Evolutionary conservation across 2,888 invertebrate species (phyloP).

Genomic region (Eristalinus aeneus): DNA sequence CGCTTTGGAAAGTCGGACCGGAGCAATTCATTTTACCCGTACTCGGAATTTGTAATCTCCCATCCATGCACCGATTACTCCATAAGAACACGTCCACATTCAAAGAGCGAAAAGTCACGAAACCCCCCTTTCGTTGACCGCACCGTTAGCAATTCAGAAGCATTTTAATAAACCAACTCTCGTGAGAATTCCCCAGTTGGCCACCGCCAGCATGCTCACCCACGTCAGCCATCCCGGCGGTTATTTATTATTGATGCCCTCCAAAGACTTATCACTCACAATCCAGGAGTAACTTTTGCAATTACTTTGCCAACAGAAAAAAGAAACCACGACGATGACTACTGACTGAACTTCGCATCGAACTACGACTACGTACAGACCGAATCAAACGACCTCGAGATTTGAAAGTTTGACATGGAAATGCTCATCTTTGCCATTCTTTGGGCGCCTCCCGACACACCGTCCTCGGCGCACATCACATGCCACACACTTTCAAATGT

Average conservation of each 20-base stretch:
- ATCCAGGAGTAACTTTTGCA: slow-evolving; percentile 40
- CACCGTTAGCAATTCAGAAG: neutral
- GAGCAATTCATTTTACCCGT: too few relatives aligned
- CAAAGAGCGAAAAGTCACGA: neutral
- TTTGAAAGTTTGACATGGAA: slow-evolving; percentile 53
- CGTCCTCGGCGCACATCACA: neutral
- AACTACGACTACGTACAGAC: slow-evolving; percentile 17
- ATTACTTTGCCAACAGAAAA: slow-evolving; percentile 19
- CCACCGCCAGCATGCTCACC: neutral
- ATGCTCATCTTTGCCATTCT: slow-evolving; percentile 44
- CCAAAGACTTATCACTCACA: slow-evolving; percentile 52
- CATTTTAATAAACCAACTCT: neutral
- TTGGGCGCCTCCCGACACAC: neutral
- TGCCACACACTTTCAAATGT: slow-evolving; percentile 22
- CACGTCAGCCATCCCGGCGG: slow-evolving; percentile 1
- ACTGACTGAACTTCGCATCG: slow-evolving; percentile 46
- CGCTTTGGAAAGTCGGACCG: too few relatives aligned
- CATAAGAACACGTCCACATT: neutral
- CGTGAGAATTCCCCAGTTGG: neutral
- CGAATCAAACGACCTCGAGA: slow-evolving; percentile 40
- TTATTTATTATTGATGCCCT: slow-evolving; percentile 54
- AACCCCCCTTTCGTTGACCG: neutral
- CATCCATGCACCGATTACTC: neutral
- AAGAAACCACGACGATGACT: neutral
- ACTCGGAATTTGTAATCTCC: too few relatives aligned